Base-by-base conservation (phyloP, 2,797 vertebrate species). In the Eremophila alpestris region DNA sequence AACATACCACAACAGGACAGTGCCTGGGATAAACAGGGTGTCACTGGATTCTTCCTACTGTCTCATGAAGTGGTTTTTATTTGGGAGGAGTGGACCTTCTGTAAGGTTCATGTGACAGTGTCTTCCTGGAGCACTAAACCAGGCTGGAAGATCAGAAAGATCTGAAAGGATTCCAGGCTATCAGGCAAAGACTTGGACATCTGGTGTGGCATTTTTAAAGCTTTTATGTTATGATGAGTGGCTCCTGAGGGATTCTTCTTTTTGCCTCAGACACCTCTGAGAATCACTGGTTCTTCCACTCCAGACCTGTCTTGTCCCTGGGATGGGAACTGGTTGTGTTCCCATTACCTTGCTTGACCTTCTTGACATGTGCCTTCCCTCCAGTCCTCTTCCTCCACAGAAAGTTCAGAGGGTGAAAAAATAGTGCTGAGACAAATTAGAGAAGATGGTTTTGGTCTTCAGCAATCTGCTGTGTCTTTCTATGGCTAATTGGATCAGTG, bases 11-110 rank as follows among this genome's bases (percentile, higher is more conserved):
- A 92, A 67, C 48, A 30, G 62, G 83, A 59, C 71, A 67, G 48
- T 10, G 56, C 56, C 9, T 89, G 75, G 73, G 64, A 68, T 92
- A 94, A 96, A 92, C 85, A 95, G 76, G 87, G 65, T 94, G 94
- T 83, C 89, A 59, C 73, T 86, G 3, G 62, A 54, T 94, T 85
- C 76, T 92, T 93, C 62, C 62, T 64, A 32, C 32, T 54, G 56
- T 94, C 93, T 86, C 91, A 85, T 77, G 58, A 94, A 79, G 43
- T 90, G 84, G 38, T 93, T 83, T 93, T 83, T 24, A 34, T 91
- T 85, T 88, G 87, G 62, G 73, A 93, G 69, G 64, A 56, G 45
- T 83, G 64, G 71, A 38, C 8, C 46, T 89, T 80, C 52, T 79
- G 21, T 76, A 67, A 63, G 32, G 11, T 60, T 94, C 54, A 32